Conservation (phyloP, 1,140 invertebrate genomes). For the Mycetomoellerius zeteki region DNA sequence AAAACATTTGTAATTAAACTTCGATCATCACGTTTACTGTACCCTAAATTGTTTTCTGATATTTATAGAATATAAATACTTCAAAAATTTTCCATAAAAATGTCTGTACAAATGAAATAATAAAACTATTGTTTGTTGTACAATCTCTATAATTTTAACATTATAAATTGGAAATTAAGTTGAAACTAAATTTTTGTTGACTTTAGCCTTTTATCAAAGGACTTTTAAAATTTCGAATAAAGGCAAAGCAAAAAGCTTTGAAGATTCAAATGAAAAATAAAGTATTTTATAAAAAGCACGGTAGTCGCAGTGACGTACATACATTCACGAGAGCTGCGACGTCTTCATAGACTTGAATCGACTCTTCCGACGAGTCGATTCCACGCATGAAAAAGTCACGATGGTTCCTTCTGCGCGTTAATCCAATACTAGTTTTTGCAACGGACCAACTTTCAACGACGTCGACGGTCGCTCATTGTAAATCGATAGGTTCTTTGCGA, state of each 20-base stretch:
- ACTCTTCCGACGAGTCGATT: slow-evolving; percentile 53
- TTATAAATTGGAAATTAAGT: not conserved
- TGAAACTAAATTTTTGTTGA: not conserved
- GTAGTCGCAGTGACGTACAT: slow-evolving; percentile 63
- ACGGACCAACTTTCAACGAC: slow-evolving; percentile 48
- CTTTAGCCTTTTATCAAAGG: not conserved
- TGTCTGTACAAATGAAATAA: not conserved
- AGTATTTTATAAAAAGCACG: slow-evolving; percentile 44
- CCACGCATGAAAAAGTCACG: slow-evolving; percentile 66
- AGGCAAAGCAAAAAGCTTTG: slow-evolving; percentile 7
- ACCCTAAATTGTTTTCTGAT: not conserved
- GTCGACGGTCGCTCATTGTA: slow-evolving; percentile 71
- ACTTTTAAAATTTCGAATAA: slow-evolving; percentile 1
- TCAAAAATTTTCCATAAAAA: not conserved
- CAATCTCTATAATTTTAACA: not conserved
- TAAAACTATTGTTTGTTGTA: not conserved
- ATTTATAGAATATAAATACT: not conserved
- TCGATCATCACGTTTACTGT: too few species aligned
- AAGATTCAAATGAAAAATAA: not conserved
- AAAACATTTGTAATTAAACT: too few species aligned
- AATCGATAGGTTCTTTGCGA: slow-evolving; percentile 71
- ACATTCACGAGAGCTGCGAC: slow-evolving; percentile 59
- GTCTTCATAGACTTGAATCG: slow-evolving; percentile 73
- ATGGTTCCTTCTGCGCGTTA: slow-evolving; percentile 70
- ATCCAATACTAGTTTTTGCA: slow-evolving; percentile 78